Evolutionary conservation across 2,888 invertebrate species (phyloP).

Genomic region (Nemoura dubitans): DNA sequence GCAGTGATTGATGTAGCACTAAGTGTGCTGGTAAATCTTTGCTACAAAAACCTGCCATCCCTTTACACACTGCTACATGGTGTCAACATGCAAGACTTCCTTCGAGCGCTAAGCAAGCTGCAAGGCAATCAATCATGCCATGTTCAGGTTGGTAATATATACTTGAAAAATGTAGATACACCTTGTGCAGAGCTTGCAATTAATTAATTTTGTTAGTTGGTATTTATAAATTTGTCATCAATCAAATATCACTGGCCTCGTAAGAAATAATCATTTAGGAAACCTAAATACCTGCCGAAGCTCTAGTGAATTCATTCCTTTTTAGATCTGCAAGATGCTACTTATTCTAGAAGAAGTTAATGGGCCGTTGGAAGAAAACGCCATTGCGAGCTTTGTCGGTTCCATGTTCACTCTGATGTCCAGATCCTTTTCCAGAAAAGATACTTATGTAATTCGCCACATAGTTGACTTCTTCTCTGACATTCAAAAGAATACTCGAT

Average conservation of each 20-base stretch:
- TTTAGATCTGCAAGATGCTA: slow-evolving; percentile 62
- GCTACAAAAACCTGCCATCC: slow-evolving; percentile 80
- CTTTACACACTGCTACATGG: slow-evolving; percentile 76
- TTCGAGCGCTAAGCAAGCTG: slow-evolving; percentile 69
- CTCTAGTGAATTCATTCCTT: neutral
- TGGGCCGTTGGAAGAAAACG: slow-evolving; percentile 62
- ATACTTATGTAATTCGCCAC: slow-evolving; percentile 62
- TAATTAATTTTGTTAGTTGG: no score
- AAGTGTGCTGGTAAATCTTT: slow-evolving; percentile 79
- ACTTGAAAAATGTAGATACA: no score
- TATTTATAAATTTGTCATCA: no score
- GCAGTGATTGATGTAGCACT: slow-evolving; percentile 66
- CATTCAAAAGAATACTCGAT: slow-evolving; percentile 59
- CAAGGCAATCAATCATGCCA: slow-evolving; percentile 58
- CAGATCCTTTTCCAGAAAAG: slow-evolving; percentile 61
- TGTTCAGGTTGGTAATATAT: slow-evolving; percentile 61
- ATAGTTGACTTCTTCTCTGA: slow-evolving; percentile 67
- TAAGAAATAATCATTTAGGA: no score
- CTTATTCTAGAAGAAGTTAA: slow-evolving; percentile 65
- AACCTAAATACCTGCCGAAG: no score
- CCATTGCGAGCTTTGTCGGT: slow-evolving; percentile 62
- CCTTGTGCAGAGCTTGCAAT: neutral
- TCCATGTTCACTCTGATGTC: slow-evolving; percentile 63
- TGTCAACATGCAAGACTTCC: slow-evolving; percentile 74
- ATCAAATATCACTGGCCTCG: no score